Evolutionary conservation across 2,113 vertebrate genomes (phyloP), one percentile per base, ranked within the genome.

Genomic region (Burhinus bistriatus): DNA sequence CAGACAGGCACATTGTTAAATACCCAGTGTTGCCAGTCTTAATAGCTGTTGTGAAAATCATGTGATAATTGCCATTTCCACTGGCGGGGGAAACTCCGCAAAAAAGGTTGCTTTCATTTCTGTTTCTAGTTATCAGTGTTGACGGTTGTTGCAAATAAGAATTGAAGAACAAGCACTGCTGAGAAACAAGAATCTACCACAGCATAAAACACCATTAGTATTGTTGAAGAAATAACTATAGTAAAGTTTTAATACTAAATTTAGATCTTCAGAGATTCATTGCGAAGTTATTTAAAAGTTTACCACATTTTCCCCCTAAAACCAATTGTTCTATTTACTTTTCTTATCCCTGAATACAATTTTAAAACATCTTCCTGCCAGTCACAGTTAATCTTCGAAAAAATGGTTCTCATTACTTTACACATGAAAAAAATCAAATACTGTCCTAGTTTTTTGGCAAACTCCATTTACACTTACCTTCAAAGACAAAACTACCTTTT

Each of bases 1-100:
- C 34, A 93, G n/a, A 71, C 25, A 59, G 0, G 7, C 15, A 25
- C 17, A 1, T 2, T 25, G 32, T n/a, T 62, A n/a, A 65, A 88
- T 1, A 65, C 9, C 2, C 21, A 42, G 8, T 16, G 6, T 0
- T 61, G 52, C 13, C 66, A 73, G 5, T 4, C 27, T 2, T 30
- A 15, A 55, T 40, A 58, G 15, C 36, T 66, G 9, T 11, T 45
- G 25, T 9, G 6, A 75, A 52, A 79, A 44, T 47, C 52, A 30
- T 2, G n/a, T 36, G 15, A 20, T 26, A 55, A 68, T 0, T 34
- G 44, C 4, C 9, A 30, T 36, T 52, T 57, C 47, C 57, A 71
- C 21, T 30, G 36, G 5, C 23, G 9, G 16, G 22, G 15, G 13
- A 59, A 66, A 64, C n/a, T 11, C 38, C 1, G 1, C n/a, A 51